Evolutionary conservation across 2,113 vertebrate genomes (phyloP).

Genomic region (Galeopterus variegatus): DNA sequence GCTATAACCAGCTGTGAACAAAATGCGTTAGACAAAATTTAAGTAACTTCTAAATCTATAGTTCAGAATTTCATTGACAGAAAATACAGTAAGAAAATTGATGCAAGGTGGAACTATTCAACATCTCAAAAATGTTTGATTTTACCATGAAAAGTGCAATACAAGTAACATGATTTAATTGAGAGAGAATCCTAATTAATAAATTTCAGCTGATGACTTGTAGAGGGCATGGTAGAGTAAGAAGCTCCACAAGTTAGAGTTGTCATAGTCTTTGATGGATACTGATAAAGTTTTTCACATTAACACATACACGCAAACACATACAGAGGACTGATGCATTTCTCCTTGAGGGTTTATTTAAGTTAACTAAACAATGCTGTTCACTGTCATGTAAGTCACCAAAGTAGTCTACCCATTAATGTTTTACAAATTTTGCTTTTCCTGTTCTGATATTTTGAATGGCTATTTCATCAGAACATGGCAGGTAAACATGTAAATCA

Average conservation of each 20-base stretch:
- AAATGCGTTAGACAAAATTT: neutral
- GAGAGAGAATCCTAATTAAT: neutral
- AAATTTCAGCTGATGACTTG: slow-evolving; percentile 26
- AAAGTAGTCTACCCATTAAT: neutral
- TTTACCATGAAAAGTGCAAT: neutral
- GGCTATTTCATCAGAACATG: neutral
- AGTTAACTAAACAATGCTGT: slow-evolving; percentile 57
- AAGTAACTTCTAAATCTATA: slow-evolving; percentile 29
- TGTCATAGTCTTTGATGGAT: neutral
- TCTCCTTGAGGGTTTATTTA: slow-evolving; percentile 23
- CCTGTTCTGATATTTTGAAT: slow-evolving; percentile 28
- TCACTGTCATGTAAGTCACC: neutral
- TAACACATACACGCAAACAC: neutral
- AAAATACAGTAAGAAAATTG: neutral
- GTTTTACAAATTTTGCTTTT: slow-evolving; percentile 29
- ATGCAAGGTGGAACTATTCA: neutral
- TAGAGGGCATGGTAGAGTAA: neutral
- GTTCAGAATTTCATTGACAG: neutral
- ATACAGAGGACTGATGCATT: neutral
- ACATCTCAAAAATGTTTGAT: neutral
- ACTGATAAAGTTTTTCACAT: slow-evolving; percentile 44
- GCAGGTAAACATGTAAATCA: neutral
- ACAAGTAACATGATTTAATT: neutral
- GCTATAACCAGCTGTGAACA: neutral
- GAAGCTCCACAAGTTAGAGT: neutral